Evolutionary conservation across 2,113 vertebrate genomes (phyloP), one percentile per base, ranked within the genome.

Genomic region (Haemorhous mexicanus): DNA sequence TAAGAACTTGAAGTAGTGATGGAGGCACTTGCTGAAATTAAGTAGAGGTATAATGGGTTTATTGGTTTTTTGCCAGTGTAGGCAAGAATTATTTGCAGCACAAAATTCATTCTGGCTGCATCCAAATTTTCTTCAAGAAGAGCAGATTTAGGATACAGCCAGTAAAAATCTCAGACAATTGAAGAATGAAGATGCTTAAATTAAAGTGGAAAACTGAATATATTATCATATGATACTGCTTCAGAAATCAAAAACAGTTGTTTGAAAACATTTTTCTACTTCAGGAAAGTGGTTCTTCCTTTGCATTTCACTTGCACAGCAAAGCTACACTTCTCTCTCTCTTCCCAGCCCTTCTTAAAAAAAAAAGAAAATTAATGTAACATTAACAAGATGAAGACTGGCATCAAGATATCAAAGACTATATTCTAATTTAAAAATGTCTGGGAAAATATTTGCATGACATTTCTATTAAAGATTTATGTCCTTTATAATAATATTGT

Each of bases 261-360:
- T 78, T 93, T 77, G 15, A 88, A 92, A 96, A 81, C 9, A 89
- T 64, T 69, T 73, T 85, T 87, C 41, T 64, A 87, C 43, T 75
- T 87, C 47, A 73, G 11, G n/a, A 53, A 69, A 78, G 13, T 50
- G 43, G 32, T 6, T 32, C 13, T 77, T 94, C 11, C 24, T 82
- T 90, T 93, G 35, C 37, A 75, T 94, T 95, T 80, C 58, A 70
- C 44, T 93, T 82, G 30, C 24, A 70, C 23, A 67, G 28, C 13
- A 83, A 84, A 28, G 22, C 18, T 84, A 46, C 7, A 18, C 3
- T 87, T 67, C 15, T 5, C 8, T 76, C 50, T 23, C 20, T 78
- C 18, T 58, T 13, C 5, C 19, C 17, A 44, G 7, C 3, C 11
- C 12, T 73, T 67, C 47, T 62, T 24, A 74, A 84, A 84, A 47